Conservation (phyloP, 2,113 vertebrate genomes). For the Cebidichthys violaceus region DNA sequence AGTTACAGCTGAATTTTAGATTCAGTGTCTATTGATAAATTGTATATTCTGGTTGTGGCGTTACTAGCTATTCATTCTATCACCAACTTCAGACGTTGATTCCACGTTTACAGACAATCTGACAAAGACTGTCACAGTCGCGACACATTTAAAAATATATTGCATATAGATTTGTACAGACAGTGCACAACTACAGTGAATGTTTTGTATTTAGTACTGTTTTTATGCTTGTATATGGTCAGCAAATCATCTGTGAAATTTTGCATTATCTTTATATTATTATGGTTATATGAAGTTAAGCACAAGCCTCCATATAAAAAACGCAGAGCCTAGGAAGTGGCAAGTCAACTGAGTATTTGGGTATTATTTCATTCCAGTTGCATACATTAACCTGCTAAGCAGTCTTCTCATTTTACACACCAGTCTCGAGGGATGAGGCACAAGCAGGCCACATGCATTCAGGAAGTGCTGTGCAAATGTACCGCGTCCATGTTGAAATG, state of each 20-base stretch:
- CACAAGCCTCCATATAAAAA: constrained; percentile 30
- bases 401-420: constrained; percentile 81
- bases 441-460: constrained; percentile 74
- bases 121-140: background rate
- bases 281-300: constrained; percentile 27
- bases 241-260: background rate
- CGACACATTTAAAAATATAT: background rate
- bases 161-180: background rate
- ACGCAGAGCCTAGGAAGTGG: constrained; percentile 46
- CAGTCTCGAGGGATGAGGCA: constrained; percentile 64
- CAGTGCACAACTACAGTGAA: background rate
- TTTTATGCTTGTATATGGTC: background rate
- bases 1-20: background rate
- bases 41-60: background rate
- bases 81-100: background rate
- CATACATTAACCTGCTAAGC: constrained; percentile 85
- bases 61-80: background rate
- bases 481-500: constrained; percentile 59
- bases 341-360: constrained; percentile 72
- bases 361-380: constrained; percentile 82
- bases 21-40: background rate
- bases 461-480: constrained; percentile 73
- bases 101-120: background rate
- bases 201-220: background rate
- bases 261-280: background rate